Evolutionary conservation across 35 echinoderm and acorn worm species (phyloP), one percentile per base, ranked within the genome.

Genomic region (Diadema setosum): DNA sequence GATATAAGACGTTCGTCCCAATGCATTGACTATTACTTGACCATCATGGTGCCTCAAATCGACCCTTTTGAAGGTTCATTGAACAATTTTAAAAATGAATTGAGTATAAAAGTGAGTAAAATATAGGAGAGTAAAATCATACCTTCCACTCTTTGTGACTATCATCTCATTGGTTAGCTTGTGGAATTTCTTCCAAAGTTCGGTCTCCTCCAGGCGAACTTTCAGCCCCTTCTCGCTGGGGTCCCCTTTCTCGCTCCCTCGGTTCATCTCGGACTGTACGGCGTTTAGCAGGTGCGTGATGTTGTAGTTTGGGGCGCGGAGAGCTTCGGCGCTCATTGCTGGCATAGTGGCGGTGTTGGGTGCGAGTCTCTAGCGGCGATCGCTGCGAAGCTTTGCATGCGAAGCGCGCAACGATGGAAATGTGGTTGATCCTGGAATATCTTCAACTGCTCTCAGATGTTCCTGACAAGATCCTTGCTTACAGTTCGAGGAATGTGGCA

Each of bases 91-190:
- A n/a, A n/a, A n/a, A n/a, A n/a, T n/a, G n/a, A n/a, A n/a, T n/a
- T n/a, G n/a, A n/a, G n/a, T n/a, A 2, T 60, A 60, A 60, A 11
- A 60, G 17, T 6, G 29, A 33, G 2, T 33, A 67, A 60, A 33
- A 33, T 67, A 34, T 9, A 67, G 37, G 1, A 81, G 41, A 83
- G n/a, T 44, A 0, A 75, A 20, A 36, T 17, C 94, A 69, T 81
- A 99, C 96, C 96, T 99, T 23, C 96, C 96, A 30, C 81, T 94
- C 75, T 99, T 94, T 0, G 96, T 99, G 20, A 99, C 96, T 3
- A 99, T 99, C 96, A 99, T 99, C 73, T 99, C 96, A 57, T 99
- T 99, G 7, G 96, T 99, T 21, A 91, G 85, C 44, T 92, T 94
- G 56, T 94, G 81, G 61, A 99, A 99, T 36, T 90, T 84, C 46